Percentiles rank a stretch among this genome's conserved stretches.
Conservation (phyloP, 2,797 vertebrate genomes). For the Anableps anableps region DNA sequence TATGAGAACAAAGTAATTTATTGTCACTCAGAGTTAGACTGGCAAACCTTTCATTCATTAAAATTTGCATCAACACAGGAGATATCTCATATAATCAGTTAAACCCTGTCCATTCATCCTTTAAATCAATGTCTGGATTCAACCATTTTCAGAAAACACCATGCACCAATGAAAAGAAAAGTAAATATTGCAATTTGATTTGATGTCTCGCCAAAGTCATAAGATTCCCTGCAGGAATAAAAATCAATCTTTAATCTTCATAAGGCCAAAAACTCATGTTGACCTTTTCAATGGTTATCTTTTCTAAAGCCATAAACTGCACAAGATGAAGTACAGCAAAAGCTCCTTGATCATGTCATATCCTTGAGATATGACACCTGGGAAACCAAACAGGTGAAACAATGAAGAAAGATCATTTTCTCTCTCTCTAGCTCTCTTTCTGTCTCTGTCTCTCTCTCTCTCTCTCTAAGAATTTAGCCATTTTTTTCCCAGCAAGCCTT, state of each 20-base stretch:
- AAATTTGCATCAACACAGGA: neutral
- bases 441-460: slow-evolving; percentile 22
- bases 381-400: slow-evolving; percentile 67
- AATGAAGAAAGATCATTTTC: slow-evolving; percentile 27
- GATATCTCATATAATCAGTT: neutral
- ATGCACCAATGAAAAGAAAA: slow-evolving; percentile 19
- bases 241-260: slow-evolving; percentile 36
- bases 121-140: slow-evolving; percentile 32
- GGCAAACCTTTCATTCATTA: neutral
- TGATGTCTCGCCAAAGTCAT: slow-evolving; percentile 38
- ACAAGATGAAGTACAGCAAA: slow-evolving; percentile 23
- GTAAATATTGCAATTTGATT: slow-evolving; percentile 30
- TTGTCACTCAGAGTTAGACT: neutral
- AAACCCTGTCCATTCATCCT: slow-evolving; percentile 23
- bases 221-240: slow-evolving; percentile 26
- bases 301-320: slow-evolving; percentile 35
- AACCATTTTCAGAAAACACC: slow-evolving; percentile 32
- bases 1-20: neutral
- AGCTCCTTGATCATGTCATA: slow-evolving; percentile 15
- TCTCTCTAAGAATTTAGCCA: slow-evolving; percentile 38
- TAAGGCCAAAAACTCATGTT: slow-evolving; percentile 27
- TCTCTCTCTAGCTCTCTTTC: slow-evolving; percentile 1
- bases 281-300: slow-evolving; percentile 12
- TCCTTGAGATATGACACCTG: slow-evolving; percentile 47
- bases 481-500: slow-evolving; percentile 61